Evolutionary conservation across 1,140 invertebrate species (phyloP).

Genomic region (Aphaenogaster rudis): DNA sequence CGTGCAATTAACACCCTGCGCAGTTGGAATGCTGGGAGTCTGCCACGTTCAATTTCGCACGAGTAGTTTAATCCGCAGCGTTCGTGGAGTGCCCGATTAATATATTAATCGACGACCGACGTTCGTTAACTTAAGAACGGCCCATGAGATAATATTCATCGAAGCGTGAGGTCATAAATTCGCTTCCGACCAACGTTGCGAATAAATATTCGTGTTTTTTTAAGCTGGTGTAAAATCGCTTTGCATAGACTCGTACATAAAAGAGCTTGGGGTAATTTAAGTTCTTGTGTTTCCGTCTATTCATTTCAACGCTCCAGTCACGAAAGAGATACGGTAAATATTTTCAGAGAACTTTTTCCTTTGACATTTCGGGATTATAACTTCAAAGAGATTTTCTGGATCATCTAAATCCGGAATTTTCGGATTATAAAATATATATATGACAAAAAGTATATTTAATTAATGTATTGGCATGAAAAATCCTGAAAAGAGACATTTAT

Average conservation of each 20-base stretch:
- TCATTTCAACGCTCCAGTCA: not conserved
- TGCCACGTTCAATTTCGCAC: constrained; percentile 38
- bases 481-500: too few relatives aligned
- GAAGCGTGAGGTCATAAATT: not conserved
- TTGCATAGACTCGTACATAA: not conserved
- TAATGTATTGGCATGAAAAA: too few relatives aligned
- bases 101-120: not conserved
- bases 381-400: not conserved
- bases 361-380: not conserved
- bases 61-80: not conserved
- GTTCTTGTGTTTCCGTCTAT: not conserved
- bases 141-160: not conserved
- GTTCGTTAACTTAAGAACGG: not conserved
- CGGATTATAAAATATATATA: not conserved
- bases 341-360: constrained; percentile 3
- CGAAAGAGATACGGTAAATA: not conserved
- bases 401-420: not conserved
- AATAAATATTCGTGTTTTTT: not conserved
- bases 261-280: constrained; percentile 3
- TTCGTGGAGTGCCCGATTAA: not conserved
- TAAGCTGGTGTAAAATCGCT: not conserved
- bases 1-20: constrained; percentile 49
- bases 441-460: not conserved
- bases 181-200: not conserved
- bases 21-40: constrained; percentile 12